phyloP scores from a whole-genome alignment of 2,797 vertebrate genomes.

The Cyclopterus lumpus region DNA sequence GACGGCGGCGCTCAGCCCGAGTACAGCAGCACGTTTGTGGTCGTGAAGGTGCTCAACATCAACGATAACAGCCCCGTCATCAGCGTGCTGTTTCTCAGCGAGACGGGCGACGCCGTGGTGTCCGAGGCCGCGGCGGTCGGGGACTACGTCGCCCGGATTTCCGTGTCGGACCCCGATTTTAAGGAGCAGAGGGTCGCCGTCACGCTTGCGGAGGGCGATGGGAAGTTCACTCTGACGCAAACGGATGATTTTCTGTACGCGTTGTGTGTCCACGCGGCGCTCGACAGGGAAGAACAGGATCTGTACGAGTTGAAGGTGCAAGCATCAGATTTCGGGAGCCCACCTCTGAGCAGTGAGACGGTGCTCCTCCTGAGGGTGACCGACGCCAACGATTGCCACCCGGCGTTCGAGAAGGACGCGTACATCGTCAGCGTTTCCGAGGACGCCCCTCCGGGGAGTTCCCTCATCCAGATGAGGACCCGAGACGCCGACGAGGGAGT shows the following conservation, averaged over 20 bases:
- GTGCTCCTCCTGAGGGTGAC: conserved; percentile 84
- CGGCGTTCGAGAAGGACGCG: conserved; percentile 81
- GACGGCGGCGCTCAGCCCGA: conserved; percentile 90
- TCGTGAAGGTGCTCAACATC: conserved; percentile 88
- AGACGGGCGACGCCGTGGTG: conserved; percentile 84
- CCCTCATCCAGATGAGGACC: conserved; percentile 85
- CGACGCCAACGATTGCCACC: conserved; percentile 89
- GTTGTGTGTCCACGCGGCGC: conserved; percentile 84
- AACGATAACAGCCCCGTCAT: conserved; percentile 92
- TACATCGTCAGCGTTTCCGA: conserved; percentile 84
- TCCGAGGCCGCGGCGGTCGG: conserved; percentile 87
- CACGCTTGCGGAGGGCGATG: conserved; percentile 82
- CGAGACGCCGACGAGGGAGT: conserved; percentile 86
- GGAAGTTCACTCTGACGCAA: conserved; percentile 83
- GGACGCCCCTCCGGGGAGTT: conserved; percentile 84
- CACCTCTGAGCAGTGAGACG: conserved; percentile 81
- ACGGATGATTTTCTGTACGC: conserved; percentile 86
- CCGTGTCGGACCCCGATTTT: conserved; percentile 89
- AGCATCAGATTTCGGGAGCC: conserved; percentile 86
- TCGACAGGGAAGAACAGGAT: conserved; percentile 88
- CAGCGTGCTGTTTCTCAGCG: conserved; percentile 88
- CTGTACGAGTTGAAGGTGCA: conserved; percentile 85
- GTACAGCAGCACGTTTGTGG: conserved; percentile 86
- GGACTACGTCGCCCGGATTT: conserved; percentile 90
- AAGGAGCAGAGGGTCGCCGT: conserved; percentile 66